These are phyloP conservation scores for Saccostrea cuccullata DNA, from an alignment of 1,140 invertebrate genomes.

Conservation along the genomic window DNA sequence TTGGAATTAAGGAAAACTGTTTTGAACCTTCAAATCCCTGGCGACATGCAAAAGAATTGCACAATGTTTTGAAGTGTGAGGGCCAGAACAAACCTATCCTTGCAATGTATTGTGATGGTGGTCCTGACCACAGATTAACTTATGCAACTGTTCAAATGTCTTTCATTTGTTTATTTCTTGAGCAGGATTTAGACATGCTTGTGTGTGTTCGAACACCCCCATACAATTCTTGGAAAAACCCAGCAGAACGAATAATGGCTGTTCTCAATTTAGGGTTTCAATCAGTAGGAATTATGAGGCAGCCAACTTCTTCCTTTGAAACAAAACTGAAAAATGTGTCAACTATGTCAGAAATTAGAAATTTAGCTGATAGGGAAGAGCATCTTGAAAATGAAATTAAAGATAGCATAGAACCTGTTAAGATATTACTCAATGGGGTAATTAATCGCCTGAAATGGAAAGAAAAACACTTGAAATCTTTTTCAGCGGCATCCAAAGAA, in stretches of 20 bases:
- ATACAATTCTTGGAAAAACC: conserved; percentile 34
- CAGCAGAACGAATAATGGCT: conserved; percentile 43
- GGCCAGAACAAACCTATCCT: not conserved
- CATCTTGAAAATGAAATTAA: not conserved
- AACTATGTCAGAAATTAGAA: too few species aligned
- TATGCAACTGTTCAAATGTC: conserved; percentile 34
- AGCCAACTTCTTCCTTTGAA: not conserved
- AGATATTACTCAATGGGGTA: not conserved
- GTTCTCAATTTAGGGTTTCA: conserved; percentile 42
- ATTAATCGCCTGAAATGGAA: not conserved
- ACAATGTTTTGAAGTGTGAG: not conserved
- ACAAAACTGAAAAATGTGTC: too few species aligned
- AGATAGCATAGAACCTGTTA: not conserved
- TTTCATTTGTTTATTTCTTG: not conserved
- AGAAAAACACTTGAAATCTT: not conserved
- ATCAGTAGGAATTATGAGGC: conserved; percentile 39
- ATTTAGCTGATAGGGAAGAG: not conserved
- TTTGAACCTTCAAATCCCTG: not conserved
- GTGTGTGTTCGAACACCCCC: conserved; percentile 12
- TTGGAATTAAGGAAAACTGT: not conserved
- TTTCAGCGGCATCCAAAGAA: not conserved
- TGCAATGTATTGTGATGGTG: conserved; percentile 33
- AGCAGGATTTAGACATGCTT: conserved; percentile 18
- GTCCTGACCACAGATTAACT: conserved; percentile 35
- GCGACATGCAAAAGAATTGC: not conserved